phyloP scores from a whole-genome alignment of 2,888 invertebrate genomes.

The Nomada flava region DNA sequence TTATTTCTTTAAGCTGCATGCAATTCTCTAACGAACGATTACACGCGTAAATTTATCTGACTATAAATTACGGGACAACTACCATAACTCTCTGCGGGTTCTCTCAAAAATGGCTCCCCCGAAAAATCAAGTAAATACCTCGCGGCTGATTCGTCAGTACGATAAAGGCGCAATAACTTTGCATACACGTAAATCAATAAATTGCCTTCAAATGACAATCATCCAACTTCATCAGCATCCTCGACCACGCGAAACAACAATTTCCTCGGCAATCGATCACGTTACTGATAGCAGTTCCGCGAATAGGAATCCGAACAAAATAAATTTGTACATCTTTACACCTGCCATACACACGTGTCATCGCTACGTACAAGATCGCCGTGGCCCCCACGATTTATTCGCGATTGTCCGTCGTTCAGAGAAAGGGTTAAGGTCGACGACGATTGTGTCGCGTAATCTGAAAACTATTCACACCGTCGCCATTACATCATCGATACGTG shows the following conservation, averaged over 20 bases:
- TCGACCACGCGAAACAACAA: not conserved
- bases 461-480: constrained; percentile 62
- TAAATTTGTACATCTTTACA: constrained; percentile 21
- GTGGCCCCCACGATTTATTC: constrained; percentile 61
- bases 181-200: not conserved
- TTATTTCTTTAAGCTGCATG: too few species aligned
- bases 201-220: constrained; percentile 18
- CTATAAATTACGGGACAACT: not conserved
- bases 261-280: constrained; percentile 13
- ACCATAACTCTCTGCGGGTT: too few species aligned
- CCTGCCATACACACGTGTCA: constrained; percentile 20
- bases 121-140: not conserved
- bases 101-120: too few species aligned
- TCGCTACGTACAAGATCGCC: constrained; percentile 52
- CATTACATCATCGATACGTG: constrained; percentile 59
- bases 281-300: constrained; percentile 8
- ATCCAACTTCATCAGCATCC: not conserved
- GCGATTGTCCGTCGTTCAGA: constrained; percentile 52
- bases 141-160: not conserved
- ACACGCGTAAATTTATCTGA: not conserved
- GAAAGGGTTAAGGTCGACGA: constrained; percentile 69
- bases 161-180: not conserved
- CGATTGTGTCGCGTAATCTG: constrained; percentile 45
- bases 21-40: not conserved
- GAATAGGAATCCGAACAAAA: not conserved